Base-by-base conservation (phyloP, 1,140 invertebrate genomes). In the Brachionus paranguensis region DNA sequence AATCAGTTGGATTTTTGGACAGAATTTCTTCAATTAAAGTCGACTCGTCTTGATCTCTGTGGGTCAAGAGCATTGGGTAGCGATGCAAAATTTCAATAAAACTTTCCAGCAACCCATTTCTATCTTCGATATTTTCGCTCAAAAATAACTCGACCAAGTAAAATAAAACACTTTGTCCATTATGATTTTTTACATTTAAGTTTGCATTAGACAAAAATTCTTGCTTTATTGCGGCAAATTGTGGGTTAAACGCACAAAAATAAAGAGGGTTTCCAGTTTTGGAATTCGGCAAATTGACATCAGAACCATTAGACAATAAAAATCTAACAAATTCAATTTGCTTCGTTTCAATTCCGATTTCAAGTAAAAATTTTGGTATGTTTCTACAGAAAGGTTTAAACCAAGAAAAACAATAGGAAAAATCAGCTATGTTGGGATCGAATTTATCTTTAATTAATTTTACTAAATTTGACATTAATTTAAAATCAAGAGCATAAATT, bases 181-280 rank as follows among this genome's bases (percentile, higher is more conserved):
- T 60, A 3, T 68, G 60, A 41, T 68, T 53, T 68, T 72, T 68
- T 37, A 50, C 50, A 70, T 45, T 72, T 7, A 83, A 70, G 17
- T 83, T 72, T 43, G 81, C 60, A 0, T 8, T 55, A 0, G 24
- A 33, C 33, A 83, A 37, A 11, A 83, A 24, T 47, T 45, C 53
- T 47, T 53, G 17, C 47, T 68, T 83, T 14, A 83, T 10, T 17
- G 6, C 68, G 14, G 7, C 27, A n/a, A 68, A 70, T 17, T 68
- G 27, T 27, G 17, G 14, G 1, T 83, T 47, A 68, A 83, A 68
- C 1, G 60, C 60, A 55, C 47, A 24, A 14, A 83, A 83, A 70
- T 64, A 83, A 20, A 83, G 20, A 7, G 81, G 81, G 10, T 83
- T 68, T n/a, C 60, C 60, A 8, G 37, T 70, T 83, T 83, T 70